These are phyloP conservation scores for Alcis repandata DNA, from an alignment of 2,888 invertebrate genomes.

Conservation along the genomic window DNA sequence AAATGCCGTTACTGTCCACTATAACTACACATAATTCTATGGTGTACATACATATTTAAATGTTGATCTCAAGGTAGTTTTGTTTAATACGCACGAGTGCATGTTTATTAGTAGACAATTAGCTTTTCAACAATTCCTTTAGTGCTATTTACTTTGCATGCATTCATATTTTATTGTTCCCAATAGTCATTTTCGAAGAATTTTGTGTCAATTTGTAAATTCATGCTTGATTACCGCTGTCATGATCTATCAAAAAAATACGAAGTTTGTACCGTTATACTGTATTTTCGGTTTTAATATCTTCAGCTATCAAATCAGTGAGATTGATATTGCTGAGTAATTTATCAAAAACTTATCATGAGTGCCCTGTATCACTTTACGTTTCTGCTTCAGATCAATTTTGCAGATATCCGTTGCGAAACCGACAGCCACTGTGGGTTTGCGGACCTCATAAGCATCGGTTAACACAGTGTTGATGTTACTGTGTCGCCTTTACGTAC, in stretches of 20 bases:
- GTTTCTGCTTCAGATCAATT: neutral
- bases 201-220: too few species aligned
- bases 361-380: neutral
- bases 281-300: neutral
- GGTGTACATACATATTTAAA: too few species aligned
- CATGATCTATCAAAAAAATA: too few species aligned
- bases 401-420: constrained; percentile 27
- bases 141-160: too few species aligned
- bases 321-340: neutral
- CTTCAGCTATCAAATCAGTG: neutral
- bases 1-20: too few species aligned
- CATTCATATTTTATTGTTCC: too few species aligned
- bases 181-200: too few species aligned
- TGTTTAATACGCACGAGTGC: constrained; percentile 31
- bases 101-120: constrained; percentile 19
- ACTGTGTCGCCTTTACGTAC: too few species aligned
- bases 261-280: neutral
- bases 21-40: too few species aligned
- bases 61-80: constrained; percentile 26
- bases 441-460: constrained; percentile 42
- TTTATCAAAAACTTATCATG: constrained; percentile 1
- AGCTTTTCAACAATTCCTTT: too few species aligned
- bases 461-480: constrained; percentile 50
- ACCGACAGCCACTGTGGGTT: constrained; percentile 32
- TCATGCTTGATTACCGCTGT: too few species aligned